Conservation (phyloP, 2,888 invertebrate species). For the Lasioglossum villosulum region DNA sequence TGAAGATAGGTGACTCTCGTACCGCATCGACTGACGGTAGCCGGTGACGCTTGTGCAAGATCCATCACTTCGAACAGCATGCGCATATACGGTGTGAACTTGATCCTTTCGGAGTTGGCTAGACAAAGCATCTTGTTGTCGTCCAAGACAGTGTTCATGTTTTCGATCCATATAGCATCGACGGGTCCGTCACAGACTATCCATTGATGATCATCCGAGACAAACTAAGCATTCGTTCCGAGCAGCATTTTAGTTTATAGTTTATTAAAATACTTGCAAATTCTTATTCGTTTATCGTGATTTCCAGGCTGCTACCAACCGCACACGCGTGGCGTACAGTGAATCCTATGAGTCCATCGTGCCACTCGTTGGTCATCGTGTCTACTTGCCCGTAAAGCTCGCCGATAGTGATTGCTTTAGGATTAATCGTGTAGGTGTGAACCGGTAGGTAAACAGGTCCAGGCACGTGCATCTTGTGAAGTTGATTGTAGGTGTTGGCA, state of each 20-base stretch:
- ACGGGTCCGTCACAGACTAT: constrained; percentile 96
- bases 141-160: constrained; percentile 96
- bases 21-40: constrained; percentile 90
- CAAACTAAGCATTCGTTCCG: constrained; percentile 77
- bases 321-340: constrained; percentile 88
- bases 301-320: constrained; percentile 79
- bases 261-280: background rate
- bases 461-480: constrained; percentile 86
- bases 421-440: constrained; percentile 92
- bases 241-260: background rate
- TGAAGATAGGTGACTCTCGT: background rate
- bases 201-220: constrained; percentile 93
- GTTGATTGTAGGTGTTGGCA: constrained; percentile 88
- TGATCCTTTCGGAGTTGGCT: constrained; percentile 96
- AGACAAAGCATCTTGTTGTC: constrained; percentile 97
- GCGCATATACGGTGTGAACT: constrained; percentile 94
- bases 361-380: constrained; percentile 94
- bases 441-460: constrained; percentile 90
- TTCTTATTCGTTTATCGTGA: background rate
- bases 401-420: constrained; percentile 94
- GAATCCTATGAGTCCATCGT: constrained; percentile 93
- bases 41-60: constrained; percentile 95
- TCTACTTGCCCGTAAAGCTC: constrained; percentile 96
- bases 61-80: constrained; percentile 94
- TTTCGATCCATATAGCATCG: constrained; percentile 97